Percentiles rank a stretch among this genome's conserved stretches.
Evolutionary conservation across 2,113 vertebrate genomes (phyloP).

Genomic region (Brachyistius frenatus): DNA sequence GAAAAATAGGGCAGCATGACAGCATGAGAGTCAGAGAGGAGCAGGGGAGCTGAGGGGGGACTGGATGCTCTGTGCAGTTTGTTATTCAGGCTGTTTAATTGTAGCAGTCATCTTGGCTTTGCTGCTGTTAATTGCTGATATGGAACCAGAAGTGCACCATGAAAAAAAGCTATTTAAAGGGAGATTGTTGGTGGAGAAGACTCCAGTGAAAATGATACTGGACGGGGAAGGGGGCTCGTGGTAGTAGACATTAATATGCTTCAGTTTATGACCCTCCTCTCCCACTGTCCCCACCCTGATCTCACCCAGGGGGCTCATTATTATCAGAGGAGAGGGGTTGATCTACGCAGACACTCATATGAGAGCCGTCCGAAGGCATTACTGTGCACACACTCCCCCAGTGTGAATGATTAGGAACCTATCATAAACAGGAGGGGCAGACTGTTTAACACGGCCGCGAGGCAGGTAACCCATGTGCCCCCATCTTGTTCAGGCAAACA

Average conservation of each 20-base stretch:
- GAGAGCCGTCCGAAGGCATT: slow-evolving; percentile 88
- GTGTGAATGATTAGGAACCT: slow-evolving; percentile 90
- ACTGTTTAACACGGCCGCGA: slow-evolving; percentile 76
- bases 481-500: slow-evolving; percentile 53
- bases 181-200: slow-evolving; percentile 47
- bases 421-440: slow-evolving; percentile 87
- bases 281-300: slow-evolving; percentile 40
- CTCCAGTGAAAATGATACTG: slow-evolving; percentile 55
- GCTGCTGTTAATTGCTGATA: slow-evolving; percentile 63
- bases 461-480: slow-evolving; percentile 57
- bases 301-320: slow-evolving; percentile 81
- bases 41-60: slow-evolving; percentile 4
- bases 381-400: slow-evolving; percentile 82
- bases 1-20: slow-evolving; percentile 56
- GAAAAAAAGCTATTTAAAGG: slow-evolving; percentile 45
- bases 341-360: slow-evolving; percentile 91
- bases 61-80: slow-evolving; percentile 9
- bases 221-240: slow-evolving; percentile 25
- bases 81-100: slow-evolving; percentile 54
- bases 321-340: slow-evolving; percentile 78
- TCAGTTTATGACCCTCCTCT: slow-evolving; percentile 61
- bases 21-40: slow-evolving; percentile 14
- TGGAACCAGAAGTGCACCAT: slow-evolving; percentile 46
- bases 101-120: slow-evolving; percentile 37
- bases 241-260: slow-evolving; percentile 59